Percentiles rank a stretch among this genome's conserved stretches.
phyloP scores from a whole-genome alignment of 2,113 vertebrate genomes.

The Scomber scombrus region DNA sequence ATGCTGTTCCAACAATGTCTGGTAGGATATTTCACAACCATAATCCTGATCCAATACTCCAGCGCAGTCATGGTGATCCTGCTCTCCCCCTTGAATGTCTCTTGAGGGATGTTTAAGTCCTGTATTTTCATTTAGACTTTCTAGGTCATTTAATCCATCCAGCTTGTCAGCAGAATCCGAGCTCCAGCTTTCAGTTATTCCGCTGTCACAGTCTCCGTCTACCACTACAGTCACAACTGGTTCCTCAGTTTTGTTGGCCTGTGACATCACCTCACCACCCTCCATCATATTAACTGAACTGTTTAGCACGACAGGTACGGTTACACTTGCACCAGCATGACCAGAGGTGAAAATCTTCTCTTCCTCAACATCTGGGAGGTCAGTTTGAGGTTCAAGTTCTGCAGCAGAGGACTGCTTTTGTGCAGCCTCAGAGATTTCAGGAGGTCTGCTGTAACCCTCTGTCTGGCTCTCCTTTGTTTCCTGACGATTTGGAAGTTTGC shows the following conservation, averaged over 20 bases:
- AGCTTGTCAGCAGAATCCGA: constrained; percentile 35
- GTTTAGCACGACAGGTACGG: constrained; percentile 12
- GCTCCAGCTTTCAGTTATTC: constrained; percentile 34
- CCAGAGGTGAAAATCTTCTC: constrained; percentile 49
- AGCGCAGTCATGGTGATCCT: constrained; percentile 12
- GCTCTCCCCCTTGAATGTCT: constrained; percentile 34
- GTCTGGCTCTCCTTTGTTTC: constrained; percentile 78
- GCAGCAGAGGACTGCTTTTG: constrained; percentile 47
- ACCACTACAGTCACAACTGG: constrained; percentile 23
- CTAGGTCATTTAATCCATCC: constrained; percentile 54
- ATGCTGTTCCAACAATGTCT: constrained; percentile 51
- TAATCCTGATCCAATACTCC: constrained; percentile 32
- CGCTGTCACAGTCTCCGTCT: constrained; percentile 44
- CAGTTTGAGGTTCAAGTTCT: constrained; percentile 60
- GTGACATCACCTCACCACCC: constrained; percentile 24
- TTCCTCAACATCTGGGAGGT: constrained; percentile 60
- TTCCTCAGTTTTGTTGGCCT: constrained; percentile 31
- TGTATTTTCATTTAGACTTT: constrained; percentile 59
- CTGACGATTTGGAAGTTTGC: constrained; percentile 71
- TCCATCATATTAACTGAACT: constrained; percentile 48
- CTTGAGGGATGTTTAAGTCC: constrained; percentile 35
- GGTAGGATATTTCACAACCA: constrained; percentile 58
- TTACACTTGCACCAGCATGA: constrained; percentile 27
- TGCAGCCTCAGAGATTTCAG: constrained; percentile 63
- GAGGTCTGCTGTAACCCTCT: constrained; percentile 70